Evolutionary conservation across 2,113 vertebrate genomes (phyloP), one percentile per base, ranked within the genome.

Genomic region (Rhinogobius similis): DNA sequence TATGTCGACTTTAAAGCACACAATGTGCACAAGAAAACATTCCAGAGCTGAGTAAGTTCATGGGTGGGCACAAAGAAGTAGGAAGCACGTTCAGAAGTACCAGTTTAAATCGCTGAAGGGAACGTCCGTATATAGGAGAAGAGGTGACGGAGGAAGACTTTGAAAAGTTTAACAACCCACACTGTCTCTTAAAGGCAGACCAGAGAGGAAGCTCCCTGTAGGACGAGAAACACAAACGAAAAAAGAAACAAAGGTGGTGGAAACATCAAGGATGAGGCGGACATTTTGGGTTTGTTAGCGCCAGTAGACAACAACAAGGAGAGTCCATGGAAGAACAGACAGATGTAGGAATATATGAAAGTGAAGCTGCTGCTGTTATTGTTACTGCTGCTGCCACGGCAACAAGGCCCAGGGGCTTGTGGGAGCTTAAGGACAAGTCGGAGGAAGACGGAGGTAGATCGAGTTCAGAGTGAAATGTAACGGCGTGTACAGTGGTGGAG

Each of bases 381-480:
- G 23, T 26, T 55, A 65, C 53, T 32, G 44, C 71, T 70, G 75
- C 67, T 46, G 58, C 72, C 62, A 66, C 61, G 55, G 77, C 76
- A 78, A 76, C 52, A 55, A 74, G 64, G 56, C 68, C 62, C 14
- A 12, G 46, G 70, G 81, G 75, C 65, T 11, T 39, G 21, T 29
- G 39, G 50, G 64, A 63, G 71, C 62, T 84, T 65, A 52, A 46
- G 53, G 20, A 27, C 24, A 53, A 56, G n/a, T n/a, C n/a, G n/a
- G 66, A 48, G 62, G 56, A 56, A 68, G 46, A 26, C 39, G 61
- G 10, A 55, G 48, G n/a, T n/a, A 23, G 2, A 43, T 64, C 14
- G 16, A 62, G n/a, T 52, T 23, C n/a, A n/a, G 20, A 48, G 12
- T n/a, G 21, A 21, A 50, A 20, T n/a, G 10, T n/a, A 20, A 48